Base-by-base conservation (phyloP, 2,113 vertebrate genomes). In the Melanocharis versteri region DNA sequence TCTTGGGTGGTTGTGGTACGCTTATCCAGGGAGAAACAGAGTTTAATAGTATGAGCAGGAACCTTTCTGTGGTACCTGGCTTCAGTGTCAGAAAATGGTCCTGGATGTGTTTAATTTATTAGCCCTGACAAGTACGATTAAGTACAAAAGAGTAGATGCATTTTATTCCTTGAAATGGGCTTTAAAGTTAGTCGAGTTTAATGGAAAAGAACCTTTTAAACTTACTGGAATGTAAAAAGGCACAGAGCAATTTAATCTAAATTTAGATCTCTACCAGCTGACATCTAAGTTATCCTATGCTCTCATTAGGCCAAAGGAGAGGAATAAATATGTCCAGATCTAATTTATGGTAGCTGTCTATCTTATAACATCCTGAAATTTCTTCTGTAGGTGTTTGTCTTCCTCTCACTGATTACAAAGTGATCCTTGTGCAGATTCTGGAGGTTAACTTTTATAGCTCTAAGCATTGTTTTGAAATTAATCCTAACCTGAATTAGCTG, bases 51-150 rank as follows among this genome's bases (percentile, higher is more conserved):
- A 57, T 1, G 6, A 47, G 35, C 26, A 58, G 0, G 10, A 83
- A 68, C 33, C 16, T 76, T 64, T 51, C 53, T 47, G 22, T 35
- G 27, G 24, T 37, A 79, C 9, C 27, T 76, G 44, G 30, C 40
- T 92, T 90, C 1, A 0, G 4, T 47, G 44, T 60, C 70, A 92
- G 40, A 71, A 85, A 88, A 88, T 21, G 19, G 39, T 68, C 24
- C 22, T 72, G 51, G 28, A 51, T 80, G 16, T 61, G 57, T 76
- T 92, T 79, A 83, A 88, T 87, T 88, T 92, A 76, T 92, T 88
- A 92, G 44, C 6, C 24, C 57, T 93, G 86, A 90, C 61, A 93
- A 47, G 17, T 20, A 65, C 60, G 62, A 90, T 95, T 91, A 81
- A 88, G 26, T 76, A 47, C 53, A 23, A 48, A 75, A 53, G 42